These are phyloP conservation scores for Rotaria magnacalcarata DNA, from an alignment of 2,888 invertebrate species.

Conservation along the genomic window DNA sequence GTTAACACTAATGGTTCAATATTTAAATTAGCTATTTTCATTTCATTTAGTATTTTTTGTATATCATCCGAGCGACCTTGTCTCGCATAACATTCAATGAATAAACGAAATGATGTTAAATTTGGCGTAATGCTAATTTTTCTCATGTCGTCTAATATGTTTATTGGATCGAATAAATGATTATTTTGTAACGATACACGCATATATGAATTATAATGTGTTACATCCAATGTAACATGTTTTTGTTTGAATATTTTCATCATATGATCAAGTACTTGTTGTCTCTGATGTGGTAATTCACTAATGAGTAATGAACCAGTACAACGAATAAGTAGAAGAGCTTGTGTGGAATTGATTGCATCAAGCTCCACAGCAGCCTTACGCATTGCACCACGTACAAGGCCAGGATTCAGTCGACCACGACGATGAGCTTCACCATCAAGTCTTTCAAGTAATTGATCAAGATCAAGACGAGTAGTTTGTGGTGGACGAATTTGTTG, in stretches of 20 bases:
- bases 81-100: conserved; percentile 24
- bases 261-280: conserved; percentile 32
- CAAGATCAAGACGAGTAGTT: neutral
- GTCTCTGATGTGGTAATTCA: neutral
- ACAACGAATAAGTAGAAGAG: neutral
- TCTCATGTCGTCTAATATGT: neutral
- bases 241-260: conserved; percentile 8
- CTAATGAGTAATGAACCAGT: conserved; percentile 1
- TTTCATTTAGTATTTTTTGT: conserved; percentile 8
- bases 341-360: neutral
- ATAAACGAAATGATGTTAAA: conserved; percentile 22
- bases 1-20: conserved; percentile 29
- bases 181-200: conserved; percentile 19
- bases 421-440: conserved; percentile 36
- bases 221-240: conserved; percentile 15
- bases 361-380: neutral
- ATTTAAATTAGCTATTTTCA: conserved; percentile 4
- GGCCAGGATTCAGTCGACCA: conserved; percentile 20
- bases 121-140: neutral
- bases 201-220: conserved; percentile 36
- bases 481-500: neutral
- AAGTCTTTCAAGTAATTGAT: conserved; percentile 11
- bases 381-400: neutral
- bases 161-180: conserved; percentile 2
- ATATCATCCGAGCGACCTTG: conserved; percentile 12